Evolutionary conservation across 2,888 invertebrate species (phyloP).

Genomic region (Campopleginae sp.): DNA sequence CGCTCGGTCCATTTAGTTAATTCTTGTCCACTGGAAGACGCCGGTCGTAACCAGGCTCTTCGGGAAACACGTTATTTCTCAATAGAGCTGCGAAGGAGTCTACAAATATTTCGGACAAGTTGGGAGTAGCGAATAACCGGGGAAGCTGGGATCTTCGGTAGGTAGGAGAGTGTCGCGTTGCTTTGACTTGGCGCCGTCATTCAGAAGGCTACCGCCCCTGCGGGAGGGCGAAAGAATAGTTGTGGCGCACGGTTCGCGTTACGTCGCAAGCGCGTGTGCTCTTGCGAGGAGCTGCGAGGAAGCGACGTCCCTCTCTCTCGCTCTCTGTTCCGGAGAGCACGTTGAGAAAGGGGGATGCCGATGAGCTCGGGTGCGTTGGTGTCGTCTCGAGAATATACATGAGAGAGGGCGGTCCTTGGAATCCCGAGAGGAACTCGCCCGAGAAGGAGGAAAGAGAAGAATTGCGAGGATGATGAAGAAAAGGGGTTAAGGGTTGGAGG

Average conservation of each 20-base stretch:
- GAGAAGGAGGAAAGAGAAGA: slow-evolving; percentile 58
- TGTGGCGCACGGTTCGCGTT: slow-evolving; percentile 19
- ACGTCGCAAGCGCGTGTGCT: slow-evolving; percentile 35
- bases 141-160: slow-evolving; percentile 48
- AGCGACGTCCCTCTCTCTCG: slow-evolving; percentile 9
- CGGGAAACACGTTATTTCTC: not conserved
- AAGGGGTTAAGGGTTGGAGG: slow-evolving; percentile 61
- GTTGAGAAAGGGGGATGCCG: slow-evolving; percentile 77
- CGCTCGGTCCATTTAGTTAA: not conserved
- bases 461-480: slow-evolving; percentile 26
- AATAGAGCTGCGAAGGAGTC: not conserved
- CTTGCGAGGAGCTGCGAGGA: not conserved
- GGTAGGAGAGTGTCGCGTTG: slow-evolving; percentile 43
- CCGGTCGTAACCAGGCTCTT: not conserved
- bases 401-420: slow-evolving; percentile 69
- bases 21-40: not conserved
- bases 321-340: not conserved
- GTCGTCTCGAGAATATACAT: slow-evolving; percentile 62
- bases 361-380: slow-evolving; percentile 52
- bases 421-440: slow-evolving; percentile 60
- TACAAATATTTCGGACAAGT: slow-evolving; percentile 1
- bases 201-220: slow-evolving; percentile 79
- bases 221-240: slow-evolving; percentile 72
- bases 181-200: slow-evolving; percentile 72
- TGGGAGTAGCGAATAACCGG: slow-evolving; percentile 10